Percentiles rank a stretch among this genome's conserved stretches.
Conservation (phyloP, 92 coral and sea anemone species). For the Virgularia gustaviana region DNA sequence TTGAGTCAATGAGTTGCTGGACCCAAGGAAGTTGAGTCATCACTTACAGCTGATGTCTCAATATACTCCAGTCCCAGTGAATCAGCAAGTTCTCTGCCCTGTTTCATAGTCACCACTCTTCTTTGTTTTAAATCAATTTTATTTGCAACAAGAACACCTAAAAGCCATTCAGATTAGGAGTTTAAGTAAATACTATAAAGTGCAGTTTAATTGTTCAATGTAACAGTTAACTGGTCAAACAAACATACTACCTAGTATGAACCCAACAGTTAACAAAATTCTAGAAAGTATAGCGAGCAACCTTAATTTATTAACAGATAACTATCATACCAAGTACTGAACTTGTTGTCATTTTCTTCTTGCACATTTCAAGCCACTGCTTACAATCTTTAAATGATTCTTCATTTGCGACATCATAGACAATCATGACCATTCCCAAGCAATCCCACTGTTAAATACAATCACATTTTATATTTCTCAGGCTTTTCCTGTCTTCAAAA, state of each 20-base stretch:
- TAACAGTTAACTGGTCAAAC: not conserved
- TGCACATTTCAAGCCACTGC: constrained; percentile 91
- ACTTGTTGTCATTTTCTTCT: constrained; percentile 60
- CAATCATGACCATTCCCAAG: constrained; percentile 67
- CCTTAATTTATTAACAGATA: not conserved
- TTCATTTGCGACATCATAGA: constrained; percentile 89
- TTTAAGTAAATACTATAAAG: no score
- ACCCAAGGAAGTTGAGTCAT: not conserved
- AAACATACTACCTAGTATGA: not conserved
- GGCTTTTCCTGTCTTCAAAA: no score
- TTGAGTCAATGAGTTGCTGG: not conserved
- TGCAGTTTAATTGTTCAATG: not conserved
- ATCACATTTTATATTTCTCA: no score
- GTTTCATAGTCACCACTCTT: constrained; percentile 73
- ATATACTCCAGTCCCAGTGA: constrained; percentile 83
- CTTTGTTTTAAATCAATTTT: constrained; percentile 91
- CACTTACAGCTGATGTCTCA: constrained; percentile 94
- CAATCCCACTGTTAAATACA: constrained; percentile 68
- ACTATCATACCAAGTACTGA: constrained; percentile 61
- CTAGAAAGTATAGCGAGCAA: not conserved
- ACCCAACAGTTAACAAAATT: not conserved
- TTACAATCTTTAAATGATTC: constrained; percentile 94
- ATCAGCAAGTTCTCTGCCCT: constrained; percentile 87
- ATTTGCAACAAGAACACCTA: constrained; percentile 87
- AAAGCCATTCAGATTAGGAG: no score